phyloP scores from a whole-genome alignment of 1,140 invertebrate genomes.

The Cecropterus lyciades region DNA sequence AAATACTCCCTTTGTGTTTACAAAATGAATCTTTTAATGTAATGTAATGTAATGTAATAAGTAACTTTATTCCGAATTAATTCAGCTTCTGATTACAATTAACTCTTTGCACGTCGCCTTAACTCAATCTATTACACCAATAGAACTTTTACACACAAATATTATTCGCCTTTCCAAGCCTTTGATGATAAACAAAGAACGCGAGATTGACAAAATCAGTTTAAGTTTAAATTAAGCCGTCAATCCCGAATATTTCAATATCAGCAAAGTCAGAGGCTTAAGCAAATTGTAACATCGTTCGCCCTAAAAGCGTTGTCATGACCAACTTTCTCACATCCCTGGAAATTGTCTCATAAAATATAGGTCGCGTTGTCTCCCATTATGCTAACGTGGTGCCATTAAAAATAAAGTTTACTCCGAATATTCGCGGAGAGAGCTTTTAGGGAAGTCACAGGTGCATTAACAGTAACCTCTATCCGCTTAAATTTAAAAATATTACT shows the following conservation, averaged over 20 bases:
- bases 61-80: too few species aligned
- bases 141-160: conserved; percentile 4
- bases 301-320: conserved; percentile 69
- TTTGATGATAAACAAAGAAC: conserved; percentile 19
- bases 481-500: conserved; percentile 71
- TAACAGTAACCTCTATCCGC: conserved; percentile 63
- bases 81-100: not conserved
- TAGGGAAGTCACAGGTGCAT: conserved; percentile 78
- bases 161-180: conserved; percentile 3
- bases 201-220: conserved; percentile 40
- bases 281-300: conserved; percentile 52
- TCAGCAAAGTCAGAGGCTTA: conserved; percentile 49
- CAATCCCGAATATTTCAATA: conserved; percentile 48
- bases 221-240: conserved; percentile 50
- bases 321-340: conserved; percentile 70
- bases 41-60: too few species aligned
- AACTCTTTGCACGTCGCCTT: not conserved
- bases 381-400: conserved; percentile 73
- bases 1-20: too few species aligned
- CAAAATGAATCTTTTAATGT: too few species aligned
- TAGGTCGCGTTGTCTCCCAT: conserved; percentile 75
- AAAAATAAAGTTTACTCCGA: conserved; percentile 80
- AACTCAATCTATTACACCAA: conserved; percentile 2
- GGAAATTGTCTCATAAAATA: conserved; percentile 79
- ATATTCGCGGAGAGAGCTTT: conserved; percentile 72